Evolutionary conservation across 2,888 invertebrate genomes (phyloP).

Genomic region (Rhagonycha fulva): DNA sequence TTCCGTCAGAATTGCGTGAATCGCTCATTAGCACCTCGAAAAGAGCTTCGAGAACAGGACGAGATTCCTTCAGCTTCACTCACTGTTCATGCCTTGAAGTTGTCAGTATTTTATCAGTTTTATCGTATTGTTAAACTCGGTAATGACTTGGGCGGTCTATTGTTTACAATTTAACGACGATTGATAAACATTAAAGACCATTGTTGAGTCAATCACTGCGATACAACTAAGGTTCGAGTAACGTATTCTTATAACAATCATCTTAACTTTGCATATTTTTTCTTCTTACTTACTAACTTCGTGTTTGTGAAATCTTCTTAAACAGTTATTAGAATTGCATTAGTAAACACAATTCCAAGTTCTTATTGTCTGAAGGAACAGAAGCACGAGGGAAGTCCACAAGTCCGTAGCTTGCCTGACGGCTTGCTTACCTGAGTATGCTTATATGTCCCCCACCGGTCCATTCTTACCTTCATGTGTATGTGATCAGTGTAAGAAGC

Average conservation of each 20-base stretch:
- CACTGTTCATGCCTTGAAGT: constrained; percentile 37
- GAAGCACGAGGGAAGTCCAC: constrained; percentile 31
- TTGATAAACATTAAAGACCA: constrained; percentile 48
- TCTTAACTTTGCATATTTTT: background rate
- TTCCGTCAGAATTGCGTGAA: constrained; percentile 12
- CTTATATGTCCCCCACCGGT: constrained; percentile 53
- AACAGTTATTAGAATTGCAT: constrained; percentile 31
- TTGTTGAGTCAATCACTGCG: constrained; percentile 52
- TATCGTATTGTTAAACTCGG: constrained; percentile 43
- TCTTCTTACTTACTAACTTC: background rate
- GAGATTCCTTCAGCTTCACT: constrained; percentile 26
- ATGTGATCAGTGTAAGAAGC: constrained; percentile 57
- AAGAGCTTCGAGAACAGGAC: constrained; percentile 10
- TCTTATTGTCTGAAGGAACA: constrained; percentile 30
- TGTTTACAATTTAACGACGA: constrained; percentile 46
- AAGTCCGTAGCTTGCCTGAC: constrained; percentile 43
- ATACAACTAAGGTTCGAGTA: background rate
- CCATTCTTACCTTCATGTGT: constrained; percentile 56
- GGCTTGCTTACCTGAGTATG: constrained; percentile 51
- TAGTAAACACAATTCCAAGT: constrained; percentile 32
- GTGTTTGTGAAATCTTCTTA: background rate
- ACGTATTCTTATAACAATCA: background rate
- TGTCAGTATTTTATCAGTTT: constrained; percentile 49
- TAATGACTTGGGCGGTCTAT: constrained; percentile 50
- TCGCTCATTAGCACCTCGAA: constrained; percentile 26